Percentiles rank a stretch among this genome's conserved stretches.
These are phyloP conservation scores for Nymphalis io DNA, from an alignment of 1,140 invertebrate species.

Conservation along the genomic window DNA sequence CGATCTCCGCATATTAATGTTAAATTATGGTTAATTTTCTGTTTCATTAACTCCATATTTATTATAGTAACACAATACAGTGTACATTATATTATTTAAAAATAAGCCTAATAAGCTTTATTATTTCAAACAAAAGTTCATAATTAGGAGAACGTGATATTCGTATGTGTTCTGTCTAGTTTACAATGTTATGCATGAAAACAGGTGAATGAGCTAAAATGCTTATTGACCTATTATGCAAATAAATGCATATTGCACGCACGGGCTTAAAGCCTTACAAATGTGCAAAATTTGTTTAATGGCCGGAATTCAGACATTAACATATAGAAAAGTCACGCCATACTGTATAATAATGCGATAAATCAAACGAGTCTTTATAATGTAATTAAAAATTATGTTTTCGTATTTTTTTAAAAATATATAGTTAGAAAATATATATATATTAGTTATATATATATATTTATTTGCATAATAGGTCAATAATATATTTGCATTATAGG, in stretches of 20 bases:
- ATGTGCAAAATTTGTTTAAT: slow-evolving; percentile 33
- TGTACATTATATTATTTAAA: too few relatives aligned
- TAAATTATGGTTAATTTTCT: too few relatives aligned
- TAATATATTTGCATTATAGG: too few relatives aligned
- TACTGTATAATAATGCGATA: background rate
- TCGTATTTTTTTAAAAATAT: too few relatives aligned
- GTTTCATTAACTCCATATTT: too few relatives aligned
- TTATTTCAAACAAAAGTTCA: slow-evolving; percentile 24
- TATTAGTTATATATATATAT: too few relatives aligned
- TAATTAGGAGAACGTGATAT: slow-evolving; percentile 21
- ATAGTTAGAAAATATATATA: too few relatives aligned
- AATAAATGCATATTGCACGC: slow-evolving; percentile 35
- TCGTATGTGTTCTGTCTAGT: too few relatives aligned
- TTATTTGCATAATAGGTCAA: too few relatives aligned
- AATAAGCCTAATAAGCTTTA: background rate
- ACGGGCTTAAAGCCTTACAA: slow-evolving; percentile 30
- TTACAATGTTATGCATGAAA: slow-evolving; percentile 20
- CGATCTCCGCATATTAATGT: too few relatives aligned
- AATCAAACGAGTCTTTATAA: background rate
- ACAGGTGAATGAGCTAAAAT: slow-evolving; percentile 31
- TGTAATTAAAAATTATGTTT: background rate
- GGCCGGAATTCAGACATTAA: slow-evolving; percentile 21
- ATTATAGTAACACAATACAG: too few relatives aligned
- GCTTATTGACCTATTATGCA: slow-evolving; percentile 34
- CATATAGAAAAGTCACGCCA: slow-evolving; percentile 23